Evolutionary conservation across 2,113 vertebrate genomes (phyloP), one percentile per base, ranked within the genome.

Genomic region (Lophochroa leadbeateri): DNA sequence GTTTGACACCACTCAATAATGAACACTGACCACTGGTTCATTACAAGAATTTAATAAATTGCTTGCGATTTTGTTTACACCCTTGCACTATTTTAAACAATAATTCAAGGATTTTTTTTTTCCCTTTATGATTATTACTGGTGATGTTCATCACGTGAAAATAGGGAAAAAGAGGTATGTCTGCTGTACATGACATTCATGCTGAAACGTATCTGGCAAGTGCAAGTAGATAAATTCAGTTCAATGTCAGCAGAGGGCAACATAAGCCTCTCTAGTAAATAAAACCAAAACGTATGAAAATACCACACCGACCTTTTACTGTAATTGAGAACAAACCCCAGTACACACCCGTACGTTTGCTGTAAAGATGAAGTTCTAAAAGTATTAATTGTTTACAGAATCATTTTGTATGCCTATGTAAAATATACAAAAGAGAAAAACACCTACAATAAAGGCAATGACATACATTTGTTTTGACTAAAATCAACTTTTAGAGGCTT

Each of bases 231-330:
- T 37, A 89, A 57, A 8, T 49, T 74, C 52, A 50, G 39, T 37
- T 46, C 39, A 47, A 21, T 82, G 68, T 88, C 70, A 93, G 76
- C 75, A 97, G 79, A 83, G 86, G 76, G 82, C 82, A 93, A 68
- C 41, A 60, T 0, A 72, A 21, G 24, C 17, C 24, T 71, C 33
- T n/a, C 33, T 12, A 67, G 31, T n/a, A 37, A 69, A 72, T 58
- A 67, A 60, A 86, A 8, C 21, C 4, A 37, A 44, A 70, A 53
- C 2, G 1, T 13, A 53, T 11, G 25, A 78, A 74, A 61, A 76
- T 71, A 67, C 13, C 31, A 43, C 18, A 60, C 8, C 0, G 4
- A 25, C 6, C 55, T 89, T 61, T 70, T 72, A 47, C 12, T n/a
- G 37, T 41, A 16, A 44, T 1, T 17, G 25, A 71, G 35, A 43